Percentiles rank a stretch among this genome's conserved stretches.
These are phyloP conservation scores for Drosophila parvula DNA, from an alignment of 1,140 invertebrate genomes.

Conservation along the genomic window DNA sequence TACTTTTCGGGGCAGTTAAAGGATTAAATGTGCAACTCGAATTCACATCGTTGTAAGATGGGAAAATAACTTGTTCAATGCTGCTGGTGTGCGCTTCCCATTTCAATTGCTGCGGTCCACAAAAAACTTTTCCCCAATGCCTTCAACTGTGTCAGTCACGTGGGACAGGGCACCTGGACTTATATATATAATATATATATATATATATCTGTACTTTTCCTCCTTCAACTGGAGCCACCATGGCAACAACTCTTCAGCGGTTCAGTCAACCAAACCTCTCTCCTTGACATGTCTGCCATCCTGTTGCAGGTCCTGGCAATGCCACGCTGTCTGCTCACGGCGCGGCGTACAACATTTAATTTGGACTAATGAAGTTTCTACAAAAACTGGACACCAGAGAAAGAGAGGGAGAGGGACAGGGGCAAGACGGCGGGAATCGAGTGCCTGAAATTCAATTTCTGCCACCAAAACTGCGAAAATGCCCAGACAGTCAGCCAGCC, in stretches of 20 bases:
- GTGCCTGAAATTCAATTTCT: slow-evolving; percentile 53
- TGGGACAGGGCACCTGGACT: slow-evolving; percentile 14
- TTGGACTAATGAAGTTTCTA: slow-evolving; percentile 78
- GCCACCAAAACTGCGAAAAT: slow-evolving; percentile 36
- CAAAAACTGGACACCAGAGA: slow-evolving; percentile 38
- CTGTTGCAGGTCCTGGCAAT: slow-evolving; percentile 31
- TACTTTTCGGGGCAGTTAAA: slow-evolving; percentile 31
- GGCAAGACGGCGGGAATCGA: slow-evolving; percentile 16
- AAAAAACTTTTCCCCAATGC: slow-evolving; percentile 18
- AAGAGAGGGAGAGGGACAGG: slow-evolving; percentile 10
- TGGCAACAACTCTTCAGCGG: slow-evolving; percentile 28
- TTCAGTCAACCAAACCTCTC: slow-evolving; percentile 20
- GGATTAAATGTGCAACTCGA: slow-evolving; percentile 24
- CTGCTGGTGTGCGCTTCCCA: not conserved
- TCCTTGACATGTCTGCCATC: slow-evolving; percentile 25
- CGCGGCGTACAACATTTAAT: slow-evolving; percentile 76
- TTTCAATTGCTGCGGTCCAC: slow-evolving; percentile 15
- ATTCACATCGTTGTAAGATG: not conserved
- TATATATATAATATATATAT: slow-evolving; percentile 1
- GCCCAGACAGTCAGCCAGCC: slow-evolving; percentile 8
- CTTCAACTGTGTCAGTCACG: slow-evolving; percentile 19
- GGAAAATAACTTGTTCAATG: slow-evolving; percentile 1
- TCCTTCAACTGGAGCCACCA: not conserved
- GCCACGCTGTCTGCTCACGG: slow-evolving; percentile 72
- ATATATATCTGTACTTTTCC: slow-evolving; percentile 9